Evolutionary conservation across 1,140 invertebrate species (phyloP), one percentile per base, ranked within the genome.

Genomic region (Phocides pigmalion): DNA sequence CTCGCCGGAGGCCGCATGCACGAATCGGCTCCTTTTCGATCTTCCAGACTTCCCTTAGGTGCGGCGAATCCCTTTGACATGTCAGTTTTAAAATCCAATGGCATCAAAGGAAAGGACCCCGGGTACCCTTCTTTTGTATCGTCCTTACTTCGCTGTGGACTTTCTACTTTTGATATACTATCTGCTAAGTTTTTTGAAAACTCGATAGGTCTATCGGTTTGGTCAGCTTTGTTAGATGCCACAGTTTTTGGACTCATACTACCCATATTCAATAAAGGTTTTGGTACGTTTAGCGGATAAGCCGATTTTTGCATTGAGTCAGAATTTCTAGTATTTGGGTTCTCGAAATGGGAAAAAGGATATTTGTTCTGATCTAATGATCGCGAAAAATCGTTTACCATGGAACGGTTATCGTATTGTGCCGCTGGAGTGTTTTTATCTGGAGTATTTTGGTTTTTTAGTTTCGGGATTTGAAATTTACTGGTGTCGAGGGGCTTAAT

Each of bases 401-500:
- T 76, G n/a, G 86, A 85, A 1, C 89, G 79, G 58, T 74, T 87
- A 39, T 91, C 89, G 61, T 88, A 89, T 53, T 90, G 88, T 0
- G 85, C 79, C 0, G 82, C 77, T 9, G 86, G 81, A 59, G 75
- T 88, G 42, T 81, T 89, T 64, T 91, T 91, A 61, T 91, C 89
- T n/a, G 86, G 80, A 20, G 87, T 82, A 16, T 76, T 87, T 74
- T 89, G 87, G 47, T 87, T 91, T 75, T 89, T 89, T 50, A 97
- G 79, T 87, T 97, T 97, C 0, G 96, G 96, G 76, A 97, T 97
- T 91, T 97, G 96, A 92, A 97, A 97, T 77, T 96, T 97, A 62
- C 90, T 91, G 0, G 95, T 96, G 76, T 97, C 96, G 5, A 97
- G 82, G 14, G 95, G 94, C 72, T 96, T 97, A 41, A 95, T 95